Evolutionary conservation across 2,888 invertebrate species (phyloP), one percentile per base, ranked within the genome.

Genomic region (Prenolepis imparis): DNA sequence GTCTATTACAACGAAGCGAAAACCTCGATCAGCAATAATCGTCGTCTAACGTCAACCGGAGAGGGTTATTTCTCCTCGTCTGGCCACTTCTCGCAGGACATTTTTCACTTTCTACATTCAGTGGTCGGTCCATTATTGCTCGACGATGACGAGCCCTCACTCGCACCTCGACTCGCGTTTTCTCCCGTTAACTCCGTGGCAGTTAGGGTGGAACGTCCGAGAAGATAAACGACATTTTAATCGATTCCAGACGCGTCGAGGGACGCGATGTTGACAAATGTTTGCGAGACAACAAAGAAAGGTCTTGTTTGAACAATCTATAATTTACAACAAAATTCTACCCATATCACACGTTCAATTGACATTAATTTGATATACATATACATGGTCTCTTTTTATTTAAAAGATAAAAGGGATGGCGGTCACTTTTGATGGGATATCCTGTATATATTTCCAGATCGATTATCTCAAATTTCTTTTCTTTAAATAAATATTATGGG

Each of bases 141-240:
- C 39, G 77, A 39, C 39, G 75, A 75, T 67, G 67, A 52, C 67
- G 66, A 64, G 64, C 41, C 67, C 32, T 48, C 52, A 32, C 70
- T 70, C 55, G 70, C 55, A 70, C 70, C 39, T 66, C 67, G 39
- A 9, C 21, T 61, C 64, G 21, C 61, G 39, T 28, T 66, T 78
- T 83, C 44, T 48, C 48, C 21, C 61, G 48, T 36, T 72, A 80
- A 32, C 70, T 28, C 55, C 64, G 63, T 75, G 74, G 55, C 59
- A 68, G 66, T 21, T 41, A 41, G 72, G 68, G 78, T 75, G 68
- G 21, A 68, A 63, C 18, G 84, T 82, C 78, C 66, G 72, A 84
- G 82, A 91, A 90, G 91, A 91, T 87, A 88, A 92, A 91, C 82
- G 89, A 88, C 86, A 87, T 90, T 91, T 90, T 88, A 91, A 92